Percentiles rank a stretch among this genome's conserved stretches.
phyloP scores from a whole-genome alignment of 1,140 invertebrate genomes.

The Zaprionus gabonicus region DNA sequence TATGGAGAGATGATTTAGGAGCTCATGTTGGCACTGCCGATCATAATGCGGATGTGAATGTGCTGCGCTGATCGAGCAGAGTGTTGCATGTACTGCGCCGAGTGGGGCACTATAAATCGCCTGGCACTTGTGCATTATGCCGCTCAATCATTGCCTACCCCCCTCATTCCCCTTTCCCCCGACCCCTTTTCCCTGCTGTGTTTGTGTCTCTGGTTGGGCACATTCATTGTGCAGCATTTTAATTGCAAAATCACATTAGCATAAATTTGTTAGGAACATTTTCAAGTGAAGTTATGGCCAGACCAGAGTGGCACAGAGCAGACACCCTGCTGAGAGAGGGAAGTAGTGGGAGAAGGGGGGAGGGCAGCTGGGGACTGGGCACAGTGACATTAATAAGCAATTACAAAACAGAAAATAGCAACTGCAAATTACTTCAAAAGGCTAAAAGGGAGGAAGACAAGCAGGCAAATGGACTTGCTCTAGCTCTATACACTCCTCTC shows the following conservation, averaged over 20 bases:
- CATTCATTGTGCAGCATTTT: constrained; percentile 55
- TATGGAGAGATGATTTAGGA: constrained; percentile 70
- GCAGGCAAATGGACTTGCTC: constrained; percentile 3
- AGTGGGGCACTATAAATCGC: constrained; percentile 66
- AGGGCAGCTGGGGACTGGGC: constrained; percentile 17
- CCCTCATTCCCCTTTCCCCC: background rate
- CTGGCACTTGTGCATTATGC: constrained; percentile 73
- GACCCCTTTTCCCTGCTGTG: background rate
- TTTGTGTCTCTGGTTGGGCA: constrained; percentile 28
- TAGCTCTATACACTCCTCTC: background rate
- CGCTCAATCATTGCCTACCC: constrained; percentile 58
- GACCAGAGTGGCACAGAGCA: constrained; percentile 19
- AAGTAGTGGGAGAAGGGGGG: too few relatives aligned
- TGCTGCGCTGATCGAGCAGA: constrained; percentile 44
- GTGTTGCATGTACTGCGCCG: background rate
- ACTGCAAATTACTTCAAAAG: constrained; percentile 81
- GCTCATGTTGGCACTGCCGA: constrained; percentile 46
- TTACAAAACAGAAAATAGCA: constrained; percentile 78
- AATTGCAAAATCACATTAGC: constrained; percentile 83
- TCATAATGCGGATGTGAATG: constrained; percentile 61
- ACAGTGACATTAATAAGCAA: constrained; percentile 82
- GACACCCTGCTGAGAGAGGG: background rate
- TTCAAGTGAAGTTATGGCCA: constrained; percentile 72
- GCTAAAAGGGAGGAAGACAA: constrained; percentile 59
- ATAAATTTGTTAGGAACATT: constrained; percentile 83